Conservation (phyloP, 2,888 invertebrate genomes). For the Clistopyga incitator region DNA sequence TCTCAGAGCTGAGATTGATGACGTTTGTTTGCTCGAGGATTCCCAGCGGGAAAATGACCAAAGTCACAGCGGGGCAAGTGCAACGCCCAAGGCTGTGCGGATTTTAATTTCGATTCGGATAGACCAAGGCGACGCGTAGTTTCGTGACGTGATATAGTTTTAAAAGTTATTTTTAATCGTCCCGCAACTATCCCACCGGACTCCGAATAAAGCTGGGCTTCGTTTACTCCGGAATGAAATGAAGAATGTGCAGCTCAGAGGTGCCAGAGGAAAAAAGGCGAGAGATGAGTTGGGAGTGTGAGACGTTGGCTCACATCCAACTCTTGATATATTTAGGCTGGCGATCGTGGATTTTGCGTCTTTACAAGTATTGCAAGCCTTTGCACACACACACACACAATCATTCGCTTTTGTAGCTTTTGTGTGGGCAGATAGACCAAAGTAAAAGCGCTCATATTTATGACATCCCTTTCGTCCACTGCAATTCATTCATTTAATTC, state of each 20-base stretch:
- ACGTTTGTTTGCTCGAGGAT: neutral
- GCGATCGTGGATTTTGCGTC: constrained; percentile 59
- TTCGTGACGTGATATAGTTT: constrained; percentile 39
- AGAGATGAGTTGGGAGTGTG: constrained; percentile 59
- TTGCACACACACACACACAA: constrained; percentile 22
- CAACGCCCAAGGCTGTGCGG: neutral
- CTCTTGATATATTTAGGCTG: constrained; percentile 70
- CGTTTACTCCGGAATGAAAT: constrained; percentile 53
- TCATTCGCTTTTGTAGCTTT: neutral
- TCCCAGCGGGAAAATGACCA: neutral
- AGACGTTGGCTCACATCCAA: constrained; percentile 70
- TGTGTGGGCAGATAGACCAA: constrained; percentile 16
- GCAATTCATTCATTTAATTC: neutral
- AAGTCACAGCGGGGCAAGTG: constrained; percentile 23
- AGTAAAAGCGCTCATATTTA: constrained; percentile 21
- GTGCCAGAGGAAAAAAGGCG: constrained; percentile 46
- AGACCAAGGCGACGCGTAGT: constrained; percentile 27
- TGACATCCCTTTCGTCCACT: neutral
- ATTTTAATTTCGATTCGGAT: constrained; percentile 5
- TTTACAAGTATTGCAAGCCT: constrained; percentile 34
- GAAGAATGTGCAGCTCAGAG: constrained; percentile 58
- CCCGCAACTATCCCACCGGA: constrained; percentile 46
- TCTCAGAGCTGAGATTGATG: constrained; percentile 2
- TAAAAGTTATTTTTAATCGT: constrained; percentile 57
- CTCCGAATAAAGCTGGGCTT: constrained; percentile 54